These are phyloP conservation scores for Chaetogeoica ovagalla DNA, from an alignment of 2,888 invertebrate species.

Conservation along the genomic window DNA sequence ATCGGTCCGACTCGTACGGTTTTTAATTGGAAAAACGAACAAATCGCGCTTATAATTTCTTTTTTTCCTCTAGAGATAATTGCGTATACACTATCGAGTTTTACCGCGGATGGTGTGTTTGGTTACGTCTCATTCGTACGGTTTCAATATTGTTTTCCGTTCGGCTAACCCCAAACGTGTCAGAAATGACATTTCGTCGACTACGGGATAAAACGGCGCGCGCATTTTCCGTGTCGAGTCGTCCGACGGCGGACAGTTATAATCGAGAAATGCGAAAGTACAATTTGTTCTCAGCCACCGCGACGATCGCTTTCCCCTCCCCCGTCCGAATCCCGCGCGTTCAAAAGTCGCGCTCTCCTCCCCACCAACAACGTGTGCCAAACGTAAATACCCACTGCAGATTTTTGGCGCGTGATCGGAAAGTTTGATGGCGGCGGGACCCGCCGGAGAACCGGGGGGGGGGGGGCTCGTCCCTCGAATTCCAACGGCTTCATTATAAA, in stretches of 20 bases:
- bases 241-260: constrained; percentile 41
- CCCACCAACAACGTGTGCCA: constrained; percentile 24
- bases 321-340: constrained; percentile 1
- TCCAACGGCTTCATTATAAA: constrained; percentile 53
- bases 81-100: too few relatives aligned
- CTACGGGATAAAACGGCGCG: constrained; percentile 3
- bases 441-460: constrained; percentile 11
- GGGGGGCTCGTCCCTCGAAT: constrained; percentile 52
- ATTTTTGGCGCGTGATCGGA: constrained; percentile 53
- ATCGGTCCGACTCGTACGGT: too few relatives aligned
- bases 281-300: constrained; percentile 39
- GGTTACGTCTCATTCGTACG: too few relatives aligned
- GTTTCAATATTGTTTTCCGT: not conserved
- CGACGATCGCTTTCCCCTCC: constrained; percentile 4
- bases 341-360: constrained; percentile 1
- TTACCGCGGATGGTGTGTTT: too few relatives aligned
- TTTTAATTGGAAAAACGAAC: too few relatives aligned
- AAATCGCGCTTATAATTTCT: too few relatives aligned
- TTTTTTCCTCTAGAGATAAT: too few relatives aligned
- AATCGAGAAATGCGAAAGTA: constrained; percentile 22
- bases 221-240: not conserved
- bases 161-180: not conserved
- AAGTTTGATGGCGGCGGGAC: constrained; percentile 49
- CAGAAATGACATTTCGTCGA: constrained; percentile 34
- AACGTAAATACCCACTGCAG: constrained; percentile 48